These are phyloP conservation scores for Speoplatyrhinus poulsoni DNA, from an alignment of 2,113 vertebrate genomes.

Conservation along the genomic window DNA sequence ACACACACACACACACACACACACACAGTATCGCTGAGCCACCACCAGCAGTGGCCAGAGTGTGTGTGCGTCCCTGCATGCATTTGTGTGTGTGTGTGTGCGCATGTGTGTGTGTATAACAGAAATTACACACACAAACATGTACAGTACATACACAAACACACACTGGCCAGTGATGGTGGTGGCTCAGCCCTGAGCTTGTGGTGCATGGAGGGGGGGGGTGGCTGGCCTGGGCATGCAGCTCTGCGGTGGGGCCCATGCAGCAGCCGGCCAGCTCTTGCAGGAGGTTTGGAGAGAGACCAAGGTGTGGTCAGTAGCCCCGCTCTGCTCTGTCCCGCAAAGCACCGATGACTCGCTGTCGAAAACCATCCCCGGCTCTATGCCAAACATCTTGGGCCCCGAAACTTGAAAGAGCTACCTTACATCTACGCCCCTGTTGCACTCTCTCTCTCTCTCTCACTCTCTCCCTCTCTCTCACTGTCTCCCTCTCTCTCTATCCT, in stretches of 20 bases:
- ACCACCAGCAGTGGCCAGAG: too few species aligned
- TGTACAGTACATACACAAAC: neutral
- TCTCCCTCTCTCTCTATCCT: neutral
- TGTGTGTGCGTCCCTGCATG: too few species aligned
- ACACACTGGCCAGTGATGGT: conserved; percentile 32
- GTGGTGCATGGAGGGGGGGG: conserved; percentile 31
- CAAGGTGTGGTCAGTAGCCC: conserved; percentile 65
- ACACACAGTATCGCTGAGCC: too few species aligned
- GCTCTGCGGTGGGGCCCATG: conserved; percentile 55
- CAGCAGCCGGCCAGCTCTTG: conserved; percentile 24
- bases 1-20: neutral
- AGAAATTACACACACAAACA: conserved; percentile 10
- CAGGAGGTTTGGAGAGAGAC: conserved; percentile 52
- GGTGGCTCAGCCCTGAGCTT: conserved; percentile 52
- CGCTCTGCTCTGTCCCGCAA: conserved; percentile 41
- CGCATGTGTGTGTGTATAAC: too few species aligned
- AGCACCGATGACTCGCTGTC: conserved; percentile 18
- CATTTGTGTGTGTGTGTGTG: too few species aligned
- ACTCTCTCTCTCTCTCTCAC: conserved; percentile 6
- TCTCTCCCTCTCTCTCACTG: conserved; percentile 1
- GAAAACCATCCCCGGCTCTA: conserved; percentile 11
- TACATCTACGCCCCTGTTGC: conserved; percentile 2
- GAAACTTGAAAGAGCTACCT: neutral
- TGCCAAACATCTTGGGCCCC: neutral
- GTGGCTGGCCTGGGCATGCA: conserved; percentile 54